Conservation (phyloP, 2,888 invertebrate species). For the Bedellia somnulentella region DNA sequence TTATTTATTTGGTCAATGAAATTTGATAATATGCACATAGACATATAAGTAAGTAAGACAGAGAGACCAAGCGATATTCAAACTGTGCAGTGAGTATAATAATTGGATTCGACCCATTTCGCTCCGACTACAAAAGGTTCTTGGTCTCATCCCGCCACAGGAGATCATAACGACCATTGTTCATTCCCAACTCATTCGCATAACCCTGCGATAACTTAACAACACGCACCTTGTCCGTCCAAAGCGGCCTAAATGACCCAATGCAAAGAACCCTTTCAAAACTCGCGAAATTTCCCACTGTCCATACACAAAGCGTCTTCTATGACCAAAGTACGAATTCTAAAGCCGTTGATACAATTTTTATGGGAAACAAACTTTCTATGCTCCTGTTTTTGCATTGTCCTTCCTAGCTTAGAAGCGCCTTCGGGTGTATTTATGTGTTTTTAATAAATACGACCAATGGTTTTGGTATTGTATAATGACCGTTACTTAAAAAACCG, state of each 20-base stretch:
- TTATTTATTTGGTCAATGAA: too few species aligned
- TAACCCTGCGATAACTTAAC: conserved; percentile 33
- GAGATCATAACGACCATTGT: conserved; percentile 24
- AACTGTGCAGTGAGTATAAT: too few species aligned
- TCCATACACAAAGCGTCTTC: conserved; percentile 30
- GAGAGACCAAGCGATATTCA: too few species aligned
- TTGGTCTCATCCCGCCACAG: conserved; percentile 10
- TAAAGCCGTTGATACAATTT: conserved; percentile 42
- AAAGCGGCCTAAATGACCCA: conserved; percentile 43
- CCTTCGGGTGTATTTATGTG: conserved; percentile 26
- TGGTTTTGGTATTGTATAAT: too few species aligned
- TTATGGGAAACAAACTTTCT: conserved; percentile 50
- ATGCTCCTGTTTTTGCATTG: conserved; percentile 59
- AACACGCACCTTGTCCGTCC: conserved; percentile 30
- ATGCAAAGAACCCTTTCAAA: conserved; percentile 30
- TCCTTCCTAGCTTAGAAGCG: conserved; percentile 19
- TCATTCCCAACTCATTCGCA: conserved; percentile 35
- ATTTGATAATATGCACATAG: too few species aligned
- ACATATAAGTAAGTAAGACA: too few species aligned
- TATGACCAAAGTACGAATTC: conserved; percentile 44
- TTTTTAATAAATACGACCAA: conserved; percentile 35
- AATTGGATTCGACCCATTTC: too few species aligned
- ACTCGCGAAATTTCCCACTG: conserved; percentile 51
- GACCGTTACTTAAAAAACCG: too few species aligned
- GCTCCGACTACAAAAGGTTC: too few species aligned